Evolutionary conservation across 2,888 invertebrate species (phyloP).

Genomic region (Andrena haemorrhoa): DNA sequence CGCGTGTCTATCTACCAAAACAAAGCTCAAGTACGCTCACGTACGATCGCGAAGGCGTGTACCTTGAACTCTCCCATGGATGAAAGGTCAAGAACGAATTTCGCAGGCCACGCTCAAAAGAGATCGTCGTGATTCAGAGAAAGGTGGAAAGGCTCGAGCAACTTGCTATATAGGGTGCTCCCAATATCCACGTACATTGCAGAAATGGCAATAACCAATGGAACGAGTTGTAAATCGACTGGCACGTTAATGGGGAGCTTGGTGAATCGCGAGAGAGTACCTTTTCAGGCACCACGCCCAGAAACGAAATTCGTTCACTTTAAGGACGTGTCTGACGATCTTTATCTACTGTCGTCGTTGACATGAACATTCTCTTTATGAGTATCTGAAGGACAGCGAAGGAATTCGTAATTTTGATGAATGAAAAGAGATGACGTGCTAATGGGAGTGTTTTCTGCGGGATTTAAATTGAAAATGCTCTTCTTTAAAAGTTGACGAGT

Average conservation of each 20-base stretch:
- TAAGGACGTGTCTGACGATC: not conserved
- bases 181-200: constrained; percentile 33
- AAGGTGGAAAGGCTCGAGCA: constrained; percentile 40
- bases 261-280: constrained; percentile 54
- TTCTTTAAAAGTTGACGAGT: not conserved
- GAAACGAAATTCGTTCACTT: constrained; percentile 30
- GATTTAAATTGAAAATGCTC: not conserved
- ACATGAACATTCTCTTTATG: not conserved
- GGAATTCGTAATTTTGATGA: not conserved
- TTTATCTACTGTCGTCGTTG: not conserved
- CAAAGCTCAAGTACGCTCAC: not conserved
- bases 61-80: constrained; percentile 35
- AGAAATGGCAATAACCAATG: constrained; percentile 53
- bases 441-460: not conserved
- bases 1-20: not conserved
- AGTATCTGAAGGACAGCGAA: not conserved
- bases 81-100: constrained; percentile 52
- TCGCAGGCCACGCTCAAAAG: constrained; percentile 18
- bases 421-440: not conserved
- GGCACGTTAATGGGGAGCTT: constrained; percentile 39
- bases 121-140: constrained; percentile 29
- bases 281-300: constrained; percentile 31
- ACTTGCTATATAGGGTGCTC: constrained; percentile 45
- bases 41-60: not conserved
- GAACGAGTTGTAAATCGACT: constrained; percentile 59